Evolutionary conservation across 2,797 vertebrate genomes (phyloP).

Genomic region (Chelonia mydas): DNA sequence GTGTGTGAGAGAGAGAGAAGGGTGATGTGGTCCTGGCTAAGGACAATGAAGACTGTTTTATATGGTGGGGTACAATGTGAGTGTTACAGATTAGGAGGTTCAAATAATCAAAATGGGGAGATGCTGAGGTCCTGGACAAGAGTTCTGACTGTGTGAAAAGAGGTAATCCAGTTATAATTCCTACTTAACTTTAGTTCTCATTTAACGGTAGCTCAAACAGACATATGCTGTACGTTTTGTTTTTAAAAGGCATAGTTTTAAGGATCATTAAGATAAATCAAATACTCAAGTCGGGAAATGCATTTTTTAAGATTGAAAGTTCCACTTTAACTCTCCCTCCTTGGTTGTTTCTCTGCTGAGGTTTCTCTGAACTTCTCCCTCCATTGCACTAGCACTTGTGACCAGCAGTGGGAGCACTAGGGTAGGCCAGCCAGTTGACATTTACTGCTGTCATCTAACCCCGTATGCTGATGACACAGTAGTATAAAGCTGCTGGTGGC

Average conservation of each 20-base stretch:
- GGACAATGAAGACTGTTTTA: neutral
- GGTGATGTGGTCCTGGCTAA: neutral
- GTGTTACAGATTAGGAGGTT: neutral
- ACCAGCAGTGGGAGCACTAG: neutral
- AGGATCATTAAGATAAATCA: neutral
- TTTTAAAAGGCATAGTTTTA: neutral
- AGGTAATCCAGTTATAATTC: neutral
- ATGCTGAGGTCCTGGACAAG: neutral
- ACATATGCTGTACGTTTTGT: neutral
- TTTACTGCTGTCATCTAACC: neutral
- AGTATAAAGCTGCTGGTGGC: neutral
- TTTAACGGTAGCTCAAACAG: neutral
- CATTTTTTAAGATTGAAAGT: neutral
- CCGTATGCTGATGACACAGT: neutral
- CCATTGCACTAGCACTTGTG: neutral
- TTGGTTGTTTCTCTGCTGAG: neutral
- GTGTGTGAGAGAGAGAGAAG: neutral
- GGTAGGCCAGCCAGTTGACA: neutral
- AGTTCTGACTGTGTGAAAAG: neutral
- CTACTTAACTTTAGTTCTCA: neutral
- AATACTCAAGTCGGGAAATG: neutral
- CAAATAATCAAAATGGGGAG: neutral
- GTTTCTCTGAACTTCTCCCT: neutral
- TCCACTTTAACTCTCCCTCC: neutral
- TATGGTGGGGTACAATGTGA: neutral